These are phyloP conservation scores for Euwallacea similis DNA, from an alignment of 1,140 invertebrate genomes.

Conservation along the genomic window DNA sequence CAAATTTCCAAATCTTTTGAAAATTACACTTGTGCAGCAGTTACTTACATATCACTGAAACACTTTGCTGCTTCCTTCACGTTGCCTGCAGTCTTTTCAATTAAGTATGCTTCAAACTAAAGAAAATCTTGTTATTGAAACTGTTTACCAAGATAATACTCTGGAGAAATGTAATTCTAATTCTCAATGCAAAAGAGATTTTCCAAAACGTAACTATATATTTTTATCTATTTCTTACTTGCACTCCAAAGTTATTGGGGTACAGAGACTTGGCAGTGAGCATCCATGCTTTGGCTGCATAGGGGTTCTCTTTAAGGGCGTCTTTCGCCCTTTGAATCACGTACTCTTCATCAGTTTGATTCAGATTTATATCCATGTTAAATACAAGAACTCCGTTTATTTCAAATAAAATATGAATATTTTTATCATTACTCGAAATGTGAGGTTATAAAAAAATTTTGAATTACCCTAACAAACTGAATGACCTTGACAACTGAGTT, in stretches of 20 bases:
- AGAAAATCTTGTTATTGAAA: background rate
- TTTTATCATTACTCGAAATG: too few species aligned
- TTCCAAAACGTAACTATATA: too few species aligned
- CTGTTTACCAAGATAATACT: too few species aligned
- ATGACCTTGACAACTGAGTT: too few species aligned
- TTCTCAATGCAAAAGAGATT: too few species aligned
- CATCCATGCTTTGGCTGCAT: slow-evolving; percentile 85
- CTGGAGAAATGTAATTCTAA: too few species aligned
- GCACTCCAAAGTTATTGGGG: slow-evolving; percentile 81
- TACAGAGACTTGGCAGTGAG: slow-evolving; percentile 87
- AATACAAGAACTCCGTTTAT: background rate
- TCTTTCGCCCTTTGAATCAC: slow-evolving; percentile 75
- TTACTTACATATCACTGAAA: slow-evolving; percentile 67
- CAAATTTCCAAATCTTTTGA: background rate
- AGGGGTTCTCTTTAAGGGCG: slow-evolving; percentile 68
- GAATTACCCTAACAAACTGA: too few species aligned
- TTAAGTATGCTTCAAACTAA: slow-evolving; percentile 77
- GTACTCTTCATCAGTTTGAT: slow-evolving; percentile 72
- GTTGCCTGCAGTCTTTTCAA: slow-evolving; percentile 78
- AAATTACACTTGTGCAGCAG: too few species aligned
- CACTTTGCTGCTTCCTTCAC: slow-evolving; percentile 80
- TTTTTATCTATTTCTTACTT: slow-evolving; percentile 58
- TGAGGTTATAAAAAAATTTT: too few species aligned
- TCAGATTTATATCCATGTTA: slow-evolving; percentile 44
- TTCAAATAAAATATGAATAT: too few species aligned